Evolutionary conservation across 2,797 vertebrate genomes (phyloP), one percentile per base, ranked within the genome.

Genomic region (Lagocephalus sceleratus): DNA sequence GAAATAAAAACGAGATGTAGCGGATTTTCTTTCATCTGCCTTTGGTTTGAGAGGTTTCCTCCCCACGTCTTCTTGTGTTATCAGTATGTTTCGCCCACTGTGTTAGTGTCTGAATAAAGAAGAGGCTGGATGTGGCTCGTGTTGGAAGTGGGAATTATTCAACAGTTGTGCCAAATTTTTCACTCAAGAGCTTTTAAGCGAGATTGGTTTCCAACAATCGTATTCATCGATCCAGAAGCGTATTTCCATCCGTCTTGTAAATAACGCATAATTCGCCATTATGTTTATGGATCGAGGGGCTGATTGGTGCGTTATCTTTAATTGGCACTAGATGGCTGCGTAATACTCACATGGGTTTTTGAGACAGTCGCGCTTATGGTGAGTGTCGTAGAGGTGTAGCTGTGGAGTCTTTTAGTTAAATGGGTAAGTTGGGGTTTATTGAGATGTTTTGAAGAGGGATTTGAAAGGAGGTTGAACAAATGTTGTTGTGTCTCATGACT

Each of bases 261-360:
- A 73, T 81, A 79, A 77, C 56, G 65, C 72, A 75, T 83, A 72
- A 85, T 72, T 87, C 79, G 79, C 67, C 66, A 62, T 86, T 81
- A 78, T 84, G 62, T 80, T 82, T 86, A 63, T 78, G 74, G 69
- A 86, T 82, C 68, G 73, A 79, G 74, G 59, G 66, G 76, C 80
- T 83, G 78, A 87, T 87, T 84, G 83, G 87, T 91, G 90, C 85
- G 90, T 88, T 92, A 90, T 90, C 84, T 84, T 78, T 87, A 87
- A 89, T 91, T 90, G 88, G 87, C 91, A 91, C 90, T 92, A 91
- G 91, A 91, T 91, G 90, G 90, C 90, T 90, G 86, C 86, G 89
- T 89, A 88, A 87, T 91, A 91, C 89, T 88, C 80, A 88, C 86
- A 85, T 82, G 75, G 58, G 73, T 65, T 68, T 65, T 61, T 73